Evolutionary conservation across 2,888 invertebrate genomes (phyloP), one percentile per base, ranked within the genome.

Genomic region (Taphrorychus bicolor): DNA sequence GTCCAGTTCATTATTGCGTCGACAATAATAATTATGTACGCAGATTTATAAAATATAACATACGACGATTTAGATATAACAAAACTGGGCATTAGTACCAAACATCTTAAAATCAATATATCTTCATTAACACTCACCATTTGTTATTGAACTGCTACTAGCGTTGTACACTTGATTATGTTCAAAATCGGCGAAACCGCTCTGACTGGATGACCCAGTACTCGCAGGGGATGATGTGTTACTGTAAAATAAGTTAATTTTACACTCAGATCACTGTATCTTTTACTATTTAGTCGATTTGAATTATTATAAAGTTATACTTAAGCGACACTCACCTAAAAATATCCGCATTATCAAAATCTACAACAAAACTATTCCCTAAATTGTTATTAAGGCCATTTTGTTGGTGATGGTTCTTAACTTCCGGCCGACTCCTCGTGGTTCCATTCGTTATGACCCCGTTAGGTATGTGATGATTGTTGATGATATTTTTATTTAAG

Each of bases 311-410:
- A 14, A 19, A 17, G 54, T 23, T 1, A 7, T 24, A 2, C 16
- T n/a, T n/a, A n/a, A 16, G 16, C 18, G 19, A 22, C 21, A 60
- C 70, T 60, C 21, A 70, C 70, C 89, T 88, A 80, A 90, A 90
- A 75, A 91, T 90, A 78, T 88, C 88, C 70, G 91, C 90, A 70
- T 87, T 87, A 73, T 88, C 87, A 79, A 91, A 91, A 81, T 91
- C 89, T 73, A 89, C 91, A 74, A 89, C 87, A 81, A 91, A 91
- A 61, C 70, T 69, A 48, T 62, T 65, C 19, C 70, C 61, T 53
- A 70, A 70, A 59, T 66, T 73, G 60, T 66, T 60, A 53, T 63
- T 70, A 14, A 61, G 16, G 22, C 58, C 52, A 19, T 61, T 61
- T 22, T 59, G 70, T 58, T 69, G 70, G n/a, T 54, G 45, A 32